phyloP scores from a whole-genome alignment of 2,797 vertebrate species.

The Erethizon dorsatum region DNA sequence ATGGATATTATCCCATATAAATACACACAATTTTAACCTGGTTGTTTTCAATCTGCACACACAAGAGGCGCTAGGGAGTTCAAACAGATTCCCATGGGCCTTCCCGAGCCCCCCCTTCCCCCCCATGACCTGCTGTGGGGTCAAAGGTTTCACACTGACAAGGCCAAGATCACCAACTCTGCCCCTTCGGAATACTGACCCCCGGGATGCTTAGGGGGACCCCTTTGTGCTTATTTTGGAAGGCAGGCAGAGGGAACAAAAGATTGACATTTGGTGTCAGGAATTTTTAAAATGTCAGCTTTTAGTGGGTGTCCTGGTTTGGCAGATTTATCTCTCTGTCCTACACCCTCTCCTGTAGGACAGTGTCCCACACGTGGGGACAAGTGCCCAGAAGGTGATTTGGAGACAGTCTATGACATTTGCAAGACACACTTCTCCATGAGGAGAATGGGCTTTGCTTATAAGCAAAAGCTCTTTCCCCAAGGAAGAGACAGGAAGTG shows the following conservation, averaged over 20 bases:
- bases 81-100: neutral
- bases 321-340: neutral
- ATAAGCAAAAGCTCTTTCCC: neutral
- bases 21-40: neutral
- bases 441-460: neutral
- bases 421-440: neutral
- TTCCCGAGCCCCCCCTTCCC: rapidly evolving
- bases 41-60: neutral
- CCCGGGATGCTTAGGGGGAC: neutral
- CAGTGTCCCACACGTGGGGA: neutral
- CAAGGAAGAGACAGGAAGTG: neutral
- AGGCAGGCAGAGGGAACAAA: neutral
- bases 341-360: neutral
- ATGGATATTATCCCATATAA: neutral
- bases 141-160: neutral
- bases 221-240: neutral
- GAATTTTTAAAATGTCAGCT: neutral
- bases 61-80: neutral
- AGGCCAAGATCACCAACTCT: neutral
- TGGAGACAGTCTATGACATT: neutral
- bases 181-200: neutral
- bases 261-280: neutral
- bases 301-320: neutral
- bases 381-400: neutral
- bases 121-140: rapidly evolving